Evolutionary conservation across 2,888 invertebrate genomes (phyloP).

Genomic region (Clostera curtula): DNA sequence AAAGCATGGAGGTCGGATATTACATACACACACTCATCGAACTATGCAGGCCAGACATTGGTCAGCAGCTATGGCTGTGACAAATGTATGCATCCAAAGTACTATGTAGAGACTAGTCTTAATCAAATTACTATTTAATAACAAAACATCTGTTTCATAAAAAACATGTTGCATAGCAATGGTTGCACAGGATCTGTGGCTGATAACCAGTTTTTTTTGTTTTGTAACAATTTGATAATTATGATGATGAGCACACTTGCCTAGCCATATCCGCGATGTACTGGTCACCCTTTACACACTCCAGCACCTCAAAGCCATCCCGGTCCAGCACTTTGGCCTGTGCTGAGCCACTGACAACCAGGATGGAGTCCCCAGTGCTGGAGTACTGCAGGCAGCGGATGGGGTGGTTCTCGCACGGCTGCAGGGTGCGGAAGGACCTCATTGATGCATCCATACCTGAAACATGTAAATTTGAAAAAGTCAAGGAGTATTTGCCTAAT

Average conservation of each 20-base stretch:
- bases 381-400: slow-evolving; percentile 94
- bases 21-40: too few relatives aligned
- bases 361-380: slow-evolving; percentile 92
- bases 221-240: not conserved
- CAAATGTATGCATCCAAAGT: too few relatives aligned
- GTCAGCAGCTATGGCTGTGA: too few relatives aligned
- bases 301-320: slow-evolving; percentile 94
- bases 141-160: too few relatives aligned
- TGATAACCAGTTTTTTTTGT: too few relatives aligned
- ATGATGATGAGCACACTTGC: slow-evolving; percentile 24
- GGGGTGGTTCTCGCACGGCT: slow-evolving; percentile 96
- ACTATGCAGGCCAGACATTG: too few relatives aligned
- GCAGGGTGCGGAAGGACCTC: slow-evolving; percentile 92
- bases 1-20: too few relatives aligned
- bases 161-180: too few relatives aligned
- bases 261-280: slow-evolving; percentile 95
- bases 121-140: too few relatives aligned
- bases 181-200: too few relatives aligned
- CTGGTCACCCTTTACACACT: slow-evolving; percentile 96
- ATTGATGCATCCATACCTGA: slow-evolving; percentile 94
- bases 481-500: too few relatives aligned
- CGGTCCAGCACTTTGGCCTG: slow-evolving; percentile 96
- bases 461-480: not conserved
- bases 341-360: slow-evolving; percentile 93
- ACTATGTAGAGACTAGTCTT: too few relatives aligned